Evolutionary conservation across 2,888 invertebrate genomes (phyloP).

Genomic region (Chromoteleia sp.): DNA sequence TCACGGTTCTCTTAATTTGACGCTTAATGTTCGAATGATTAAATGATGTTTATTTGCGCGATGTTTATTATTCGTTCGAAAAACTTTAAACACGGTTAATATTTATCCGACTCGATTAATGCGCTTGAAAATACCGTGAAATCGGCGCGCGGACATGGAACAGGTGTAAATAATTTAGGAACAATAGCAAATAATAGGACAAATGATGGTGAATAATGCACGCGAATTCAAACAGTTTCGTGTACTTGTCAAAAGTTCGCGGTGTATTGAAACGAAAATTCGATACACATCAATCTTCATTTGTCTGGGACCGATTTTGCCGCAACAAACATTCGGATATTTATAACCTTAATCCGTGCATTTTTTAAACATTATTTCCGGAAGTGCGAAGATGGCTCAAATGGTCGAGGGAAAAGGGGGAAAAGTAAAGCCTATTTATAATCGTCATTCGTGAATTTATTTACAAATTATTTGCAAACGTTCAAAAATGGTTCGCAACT

Average conservation of each 20-base stretch:
- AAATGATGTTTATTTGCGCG: constrained; percentile 41
- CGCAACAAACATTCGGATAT: constrained; percentile 5
- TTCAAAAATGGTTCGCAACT: too few species aligned
- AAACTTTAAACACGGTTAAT: constrained; percentile 47
- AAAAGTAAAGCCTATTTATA: too few species aligned
- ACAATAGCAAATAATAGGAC: constrained; percentile 66
- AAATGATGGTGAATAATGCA: constrained; percentile 58
- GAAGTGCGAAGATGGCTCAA: too few species aligned
- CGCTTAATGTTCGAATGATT: constrained; percentile 35
- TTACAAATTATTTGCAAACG: too few species aligned
- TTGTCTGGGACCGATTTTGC: constrained; percentile 12
- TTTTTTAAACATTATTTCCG: too few species aligned
- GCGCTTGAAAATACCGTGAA: constrained; percentile 43
- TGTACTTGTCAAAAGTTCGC: constrained; percentile 58
- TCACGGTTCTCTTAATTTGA: constrained; percentile 37
- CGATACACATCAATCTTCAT: constrained; percentile 63
- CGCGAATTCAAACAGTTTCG: constrained; percentile 52
- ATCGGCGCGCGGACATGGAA: constrained; percentile 32
- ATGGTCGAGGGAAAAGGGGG: too few species aligned
- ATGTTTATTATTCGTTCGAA: constrained; percentile 30
- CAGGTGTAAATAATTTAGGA: constrained; percentile 63
- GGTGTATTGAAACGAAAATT: constrained; percentile 58
- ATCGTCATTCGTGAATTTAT: too few species aligned
- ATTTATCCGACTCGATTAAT: constrained; percentile 35
- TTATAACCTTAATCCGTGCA: constrained; percentile 30